Evolutionary conservation across 2,113 vertebrate species (phyloP), one percentile per base, ranked within the genome.

Genomic region (Panthera uncia): DNA sequence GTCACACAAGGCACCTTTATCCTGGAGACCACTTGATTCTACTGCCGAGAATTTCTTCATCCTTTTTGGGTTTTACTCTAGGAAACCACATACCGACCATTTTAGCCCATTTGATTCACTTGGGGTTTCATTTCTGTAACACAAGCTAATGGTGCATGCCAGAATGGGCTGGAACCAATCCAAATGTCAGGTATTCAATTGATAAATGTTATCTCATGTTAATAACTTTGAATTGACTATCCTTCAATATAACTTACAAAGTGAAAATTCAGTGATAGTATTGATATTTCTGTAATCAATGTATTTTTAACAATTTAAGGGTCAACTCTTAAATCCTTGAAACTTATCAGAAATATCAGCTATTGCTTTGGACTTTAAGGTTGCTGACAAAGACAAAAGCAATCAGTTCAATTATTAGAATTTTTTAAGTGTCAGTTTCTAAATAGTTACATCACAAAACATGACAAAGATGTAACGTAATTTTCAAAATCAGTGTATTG

Each of bases 271-370:
- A 45, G 50, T 79, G 76, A 66, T 7, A 14, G 87, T 36, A 89
- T 2, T 73, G n/a, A 50, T 90, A 45, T 86, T 73, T 96, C 85
- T 76, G 8, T 76, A 81, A 84, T 38, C 38, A 82, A 48, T 6
- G 63, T 4, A 81, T 85, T 74, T 68, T 90, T 52, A 91, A 95
- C 27, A 87, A 96, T 36, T 38, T 16, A 87, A 92, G 11, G 18
- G 50, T 71, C 76, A 95, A 63, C 23, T 87, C 31, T 36, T 68
- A 84, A 61, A 78, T 94, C 84, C 71, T 48, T 76, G 76, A 83
- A 96, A 94, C 50, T 89, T 80, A 69, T 74, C 31, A 95, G 31
- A 71, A 90, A 89, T 2, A 92, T 71, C 74, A 90, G 19, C 65
- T 74, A 93, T 85, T 85, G 63, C 15, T 65, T 97, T 86, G 25